Conservation (phyloP, 2,113 vertebrate genomes). For the Catharus minimus region DNA sequence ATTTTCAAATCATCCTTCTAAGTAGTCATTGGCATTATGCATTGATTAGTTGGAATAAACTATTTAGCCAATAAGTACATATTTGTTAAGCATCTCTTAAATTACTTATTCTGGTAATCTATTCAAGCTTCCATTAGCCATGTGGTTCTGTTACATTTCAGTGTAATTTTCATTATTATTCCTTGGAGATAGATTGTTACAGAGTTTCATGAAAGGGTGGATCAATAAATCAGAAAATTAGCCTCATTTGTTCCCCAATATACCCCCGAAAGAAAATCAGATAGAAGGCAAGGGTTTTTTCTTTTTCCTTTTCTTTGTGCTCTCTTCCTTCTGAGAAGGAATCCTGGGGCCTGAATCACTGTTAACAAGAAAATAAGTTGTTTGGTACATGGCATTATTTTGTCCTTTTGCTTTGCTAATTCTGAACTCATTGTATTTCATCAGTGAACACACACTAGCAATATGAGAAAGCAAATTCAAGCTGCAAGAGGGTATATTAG, state of each 20-base stretch:
- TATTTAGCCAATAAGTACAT: not conserved
- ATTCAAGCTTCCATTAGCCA: not conserved
- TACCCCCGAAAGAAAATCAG: not conserved
- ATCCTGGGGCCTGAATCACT: not conserved
- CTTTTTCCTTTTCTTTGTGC: not conserved
- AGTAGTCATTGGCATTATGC: not conserved
- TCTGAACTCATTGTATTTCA: not conserved
- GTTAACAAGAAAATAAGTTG: not conserved
- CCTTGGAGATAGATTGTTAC: not conserved
- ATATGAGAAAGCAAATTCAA: not conserved
- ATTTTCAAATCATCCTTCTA: not conserved
- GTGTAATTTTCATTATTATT: conserved; percentile 34
- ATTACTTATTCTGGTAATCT: not conserved
- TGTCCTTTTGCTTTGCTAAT: not conserved
- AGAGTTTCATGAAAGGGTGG: not conserved
- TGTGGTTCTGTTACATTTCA: conserved; percentile 15
- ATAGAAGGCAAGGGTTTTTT: not conserved
- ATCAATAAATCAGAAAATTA: not conserved
- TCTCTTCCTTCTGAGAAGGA: not conserved
- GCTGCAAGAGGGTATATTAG: not conserved
- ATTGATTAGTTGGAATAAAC: conserved; percentile 16
- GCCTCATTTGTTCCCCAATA: not conserved
- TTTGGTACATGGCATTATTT: not conserved
- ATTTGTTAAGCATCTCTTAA: conserved; percentile 16
- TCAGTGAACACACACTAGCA: not conserved